Conservation (phyloP, 2,888 invertebrate species). For the Pandemis heparana region DNA sequence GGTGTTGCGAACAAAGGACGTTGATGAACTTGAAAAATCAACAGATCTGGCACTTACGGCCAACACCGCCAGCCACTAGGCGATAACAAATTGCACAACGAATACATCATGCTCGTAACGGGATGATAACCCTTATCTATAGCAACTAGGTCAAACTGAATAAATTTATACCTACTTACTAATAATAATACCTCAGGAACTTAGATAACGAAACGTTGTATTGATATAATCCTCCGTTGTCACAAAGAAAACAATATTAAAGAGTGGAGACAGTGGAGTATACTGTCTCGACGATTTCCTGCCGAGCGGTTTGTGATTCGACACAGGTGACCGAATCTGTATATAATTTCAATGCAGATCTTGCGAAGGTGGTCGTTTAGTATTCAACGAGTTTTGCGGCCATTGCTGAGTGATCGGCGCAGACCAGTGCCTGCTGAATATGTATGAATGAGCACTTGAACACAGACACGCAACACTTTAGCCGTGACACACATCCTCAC, state of each 20-base stretch:
- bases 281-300: slow-evolving; percentile 52
- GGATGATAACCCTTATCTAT: slow-evolving; percentile 72
- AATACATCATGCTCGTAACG: slow-evolving; percentile 67
- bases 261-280: slow-evolving; percentile 37
- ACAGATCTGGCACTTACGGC: slow-evolving; percentile 55
- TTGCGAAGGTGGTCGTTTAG: slow-evolving; percentile 70
- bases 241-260: slow-evolving; percentile 48
- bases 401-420: slow-evolving; percentile 71
- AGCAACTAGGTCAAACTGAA: slow-evolving; percentile 76
- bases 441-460: slow-evolving; percentile 71
- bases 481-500: slow-evolving; percentile 78
- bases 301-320: slow-evolving; percentile 53
- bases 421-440: slow-evolving; percentile 73
- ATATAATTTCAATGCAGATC: slow-evolving; percentile 75
- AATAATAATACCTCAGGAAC: slow-evolving; percentile 30
- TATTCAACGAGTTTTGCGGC: slow-evolving; percentile 76
- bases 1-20: slow-evolving; percentile 61
- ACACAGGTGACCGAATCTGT: slow-evolving; percentile 70
- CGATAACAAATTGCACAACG: slow-evolving; percentile 74
- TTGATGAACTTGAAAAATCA: slow-evolving; percentile 69
- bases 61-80: slow-evolving; percentile 56
- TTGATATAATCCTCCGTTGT: slow-evolving; percentile 53
- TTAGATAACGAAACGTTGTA: slow-evolving; percentile 53
- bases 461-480: slow-evolving; percentile 67
- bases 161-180: slow-evolving; percentile 58